Evolutionary conservation across 2,888 invertebrate species (phyloP).

Genomic region (Drosophila siamana): DNA sequence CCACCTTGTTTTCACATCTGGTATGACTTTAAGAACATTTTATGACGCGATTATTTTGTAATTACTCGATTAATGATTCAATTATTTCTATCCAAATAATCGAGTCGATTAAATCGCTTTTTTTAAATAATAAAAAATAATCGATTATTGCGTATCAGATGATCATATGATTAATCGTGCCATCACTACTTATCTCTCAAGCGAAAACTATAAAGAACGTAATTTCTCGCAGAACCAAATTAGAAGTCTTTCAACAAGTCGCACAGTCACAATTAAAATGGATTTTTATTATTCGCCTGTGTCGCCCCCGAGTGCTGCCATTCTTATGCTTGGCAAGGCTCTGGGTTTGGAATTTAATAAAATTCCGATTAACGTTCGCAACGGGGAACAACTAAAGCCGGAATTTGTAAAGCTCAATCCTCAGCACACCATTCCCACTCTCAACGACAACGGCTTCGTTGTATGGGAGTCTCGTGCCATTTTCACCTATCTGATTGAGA

Average conservation of each 20-base stretch:
- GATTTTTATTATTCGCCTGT: conserved; percentile 88
- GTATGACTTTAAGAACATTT: no score
- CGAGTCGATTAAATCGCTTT: no score
- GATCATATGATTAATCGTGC: no score
- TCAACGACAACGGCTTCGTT: conserved; percentile 91
- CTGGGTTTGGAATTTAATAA: conserved; percentile 88
- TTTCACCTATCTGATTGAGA: conserved; percentile 90
- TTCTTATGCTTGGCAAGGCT: conserved; percentile 88
- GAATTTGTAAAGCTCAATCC: conserved; percentile 91
- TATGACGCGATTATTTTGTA: no score
- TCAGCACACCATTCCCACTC: conserved; percentile 92
- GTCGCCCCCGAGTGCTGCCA: conserved; percentile 88
- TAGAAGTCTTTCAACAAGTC: conserved; percentile 1
- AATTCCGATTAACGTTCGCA: conserved; percentile 87
- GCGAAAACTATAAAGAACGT: conserved; percentile 19
- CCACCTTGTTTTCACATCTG: no score
- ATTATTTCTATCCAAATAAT: no score
- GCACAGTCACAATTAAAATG: conserved; percentile 72
- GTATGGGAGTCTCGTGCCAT: conserved; percentile 94
- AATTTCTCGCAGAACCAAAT: not conserved
- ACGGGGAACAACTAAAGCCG: conserved; percentile 88
- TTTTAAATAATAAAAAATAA: no score
- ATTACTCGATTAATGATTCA: no score
- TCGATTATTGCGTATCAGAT: no score
- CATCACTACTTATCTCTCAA: no score